phyloP scores from a whole-genome alignment of 2,888 invertebrate genomes.

The Tuberolachnus salignus region DNA sequence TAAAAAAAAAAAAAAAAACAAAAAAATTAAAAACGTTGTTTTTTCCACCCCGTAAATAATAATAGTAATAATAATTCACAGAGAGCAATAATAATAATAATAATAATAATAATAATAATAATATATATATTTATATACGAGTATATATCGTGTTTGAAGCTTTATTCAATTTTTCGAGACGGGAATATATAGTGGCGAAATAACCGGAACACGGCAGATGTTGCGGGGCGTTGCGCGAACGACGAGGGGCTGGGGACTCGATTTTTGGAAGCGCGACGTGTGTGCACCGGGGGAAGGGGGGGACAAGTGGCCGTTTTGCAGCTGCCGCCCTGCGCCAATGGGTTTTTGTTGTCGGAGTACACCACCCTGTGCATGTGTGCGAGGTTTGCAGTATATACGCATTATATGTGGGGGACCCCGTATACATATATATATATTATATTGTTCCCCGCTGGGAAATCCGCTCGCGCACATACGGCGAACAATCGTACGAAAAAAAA shows the following conservation, averaged over 20 bases:
- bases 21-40: slow-evolving; percentile 46
- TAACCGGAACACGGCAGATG: slow-evolving; percentile 55
- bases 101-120: too few relatives aligned
- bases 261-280: slow-evolving; percentile 30
- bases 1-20: slow-evolving; percentile 65
- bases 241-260: slow-evolving; percentile 34
- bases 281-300: background rate
- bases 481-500: background rate
- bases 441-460: slow-evolving; percentile 48
- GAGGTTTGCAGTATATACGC: background rate
- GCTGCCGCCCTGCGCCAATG: slow-evolving; percentile 53
- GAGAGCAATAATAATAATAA: background rate
- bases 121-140: background rate
- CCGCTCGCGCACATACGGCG: background rate
- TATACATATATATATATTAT: too few relatives aligned
- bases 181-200: slow-evolving; percentile 5
- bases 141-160: slow-evolving; percentile 21
- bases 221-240: slow-evolving; percentile 5
- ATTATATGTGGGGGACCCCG: background rate
- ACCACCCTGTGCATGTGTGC: slow-evolving; percentile 31
- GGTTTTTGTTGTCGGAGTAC: slow-evolving; percentile 47
- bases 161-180: slow-evolving; percentile 40
- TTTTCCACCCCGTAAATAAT: background rate
- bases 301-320: slow-evolving; percentile 54
- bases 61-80: slow-evolving; percentile 17